Conservation (phyloP, 1,140 invertebrate genomes). For the Chlorops oryzae region DNA sequence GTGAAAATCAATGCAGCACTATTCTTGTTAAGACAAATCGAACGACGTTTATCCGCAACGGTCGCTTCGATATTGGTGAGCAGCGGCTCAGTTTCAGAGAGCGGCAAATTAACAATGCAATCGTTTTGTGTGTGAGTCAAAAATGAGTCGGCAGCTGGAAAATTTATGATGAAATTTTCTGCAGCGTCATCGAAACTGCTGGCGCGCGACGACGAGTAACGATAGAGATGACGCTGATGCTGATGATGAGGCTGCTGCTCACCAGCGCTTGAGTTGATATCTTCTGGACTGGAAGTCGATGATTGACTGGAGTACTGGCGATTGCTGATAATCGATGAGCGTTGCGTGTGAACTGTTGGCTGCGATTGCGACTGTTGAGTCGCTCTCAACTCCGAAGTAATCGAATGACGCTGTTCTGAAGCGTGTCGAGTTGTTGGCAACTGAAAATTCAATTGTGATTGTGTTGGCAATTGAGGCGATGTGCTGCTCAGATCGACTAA, state of each 20-base stretch:
- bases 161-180: constrained; percentile 43
- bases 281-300: constrained; percentile 28
- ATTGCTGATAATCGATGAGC: constrained; percentile 9
- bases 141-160: constrained; percentile 42
- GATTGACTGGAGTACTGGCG: constrained; percentile 23
- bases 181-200: constrained; percentile 40
- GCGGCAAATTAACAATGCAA: constrained; percentile 21
- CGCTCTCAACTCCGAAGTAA: too few species aligned
- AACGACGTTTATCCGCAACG: constrained; percentile 37
- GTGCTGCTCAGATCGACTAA: constrained; percentile 15
- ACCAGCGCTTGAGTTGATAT: constrained; percentile 8
- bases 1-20: constrained; percentile 45
- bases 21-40: constrained; percentile 39
- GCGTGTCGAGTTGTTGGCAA: too few species aligned
- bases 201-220: too few species aligned
- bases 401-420: too few species aligned
- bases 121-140: constrained; percentile 18
- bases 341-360: constrained; percentile 5
- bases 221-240: not conserved
- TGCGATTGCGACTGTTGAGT: constrained; percentile 6
- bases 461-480: not conserved
- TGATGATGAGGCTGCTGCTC: constrained; percentile 14
- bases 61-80: constrained; percentile 40
- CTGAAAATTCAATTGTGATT: too few species aligned
- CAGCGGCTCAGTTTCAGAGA: constrained; percentile 43